phyloP scores from a whole-genome alignment of 2,797 vertebrate genomes.

The Erethizon dorsatum region DNA sequence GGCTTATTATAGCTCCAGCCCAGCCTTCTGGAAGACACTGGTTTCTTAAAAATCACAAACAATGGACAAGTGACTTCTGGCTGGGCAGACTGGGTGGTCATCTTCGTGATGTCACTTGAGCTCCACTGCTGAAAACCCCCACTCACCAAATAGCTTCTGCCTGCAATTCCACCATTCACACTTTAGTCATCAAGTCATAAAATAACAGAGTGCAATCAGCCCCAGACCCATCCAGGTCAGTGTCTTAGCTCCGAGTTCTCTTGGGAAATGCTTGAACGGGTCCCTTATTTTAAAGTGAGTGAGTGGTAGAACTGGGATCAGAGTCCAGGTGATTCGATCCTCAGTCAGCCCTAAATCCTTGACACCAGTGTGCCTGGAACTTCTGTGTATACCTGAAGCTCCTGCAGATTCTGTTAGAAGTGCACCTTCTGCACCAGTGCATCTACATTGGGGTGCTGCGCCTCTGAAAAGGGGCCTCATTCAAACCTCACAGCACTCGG shows the following conservation, averaged over 20 bases:
- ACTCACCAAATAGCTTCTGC: background rate
- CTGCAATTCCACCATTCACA: background rate
- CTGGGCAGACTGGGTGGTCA: background rate
- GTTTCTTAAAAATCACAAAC: slow-evolving; percentile 38
- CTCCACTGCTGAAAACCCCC: background rate
- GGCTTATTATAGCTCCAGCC: background rate
- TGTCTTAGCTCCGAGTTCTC: background rate
- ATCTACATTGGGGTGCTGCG: background rate
- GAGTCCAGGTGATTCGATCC: background rate
- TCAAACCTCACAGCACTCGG: background rate
- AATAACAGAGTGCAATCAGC: background rate
- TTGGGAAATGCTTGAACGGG: background rate
- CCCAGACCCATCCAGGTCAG: background rate
- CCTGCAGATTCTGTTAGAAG: background rate
- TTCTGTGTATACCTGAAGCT: background rate
- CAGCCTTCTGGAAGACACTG: background rate
- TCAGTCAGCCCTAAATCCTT: background rate
- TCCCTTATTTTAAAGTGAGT: background rate
- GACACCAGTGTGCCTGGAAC: background rate
- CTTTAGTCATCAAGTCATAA: background rate
- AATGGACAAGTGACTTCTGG: background rate
- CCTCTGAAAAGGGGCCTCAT: background rate
- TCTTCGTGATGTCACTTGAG: background rate
- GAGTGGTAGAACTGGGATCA: background rate
- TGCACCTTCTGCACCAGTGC: background rate